Conservation (phyloP, 92 coral and sea anemone species). For the Paramuricea clavata region DNA sequence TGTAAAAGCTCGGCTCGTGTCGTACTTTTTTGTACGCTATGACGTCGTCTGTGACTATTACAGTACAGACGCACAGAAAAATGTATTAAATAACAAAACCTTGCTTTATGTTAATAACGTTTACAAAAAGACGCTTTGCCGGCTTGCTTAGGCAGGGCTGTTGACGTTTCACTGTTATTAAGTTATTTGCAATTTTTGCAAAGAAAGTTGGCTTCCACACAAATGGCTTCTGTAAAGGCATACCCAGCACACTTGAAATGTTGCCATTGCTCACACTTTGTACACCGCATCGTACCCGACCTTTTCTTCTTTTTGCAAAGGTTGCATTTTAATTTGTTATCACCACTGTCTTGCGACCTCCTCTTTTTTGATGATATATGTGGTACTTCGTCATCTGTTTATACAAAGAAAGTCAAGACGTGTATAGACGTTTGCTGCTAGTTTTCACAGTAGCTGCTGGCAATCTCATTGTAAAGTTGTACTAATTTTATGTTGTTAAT, state of each 20-base stretch:
- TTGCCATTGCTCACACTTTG: constrained; percentile 1
- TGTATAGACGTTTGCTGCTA: not conserved
- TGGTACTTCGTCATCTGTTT: not conserved
- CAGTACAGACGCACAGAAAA: too few relatives aligned
- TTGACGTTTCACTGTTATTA: not conserved
- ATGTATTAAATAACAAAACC: too few relatives aligned
- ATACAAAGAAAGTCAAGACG: not conserved
- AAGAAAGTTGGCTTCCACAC: not conserved
- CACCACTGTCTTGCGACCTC: not conserved
- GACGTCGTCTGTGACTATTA: too few relatives aligned
- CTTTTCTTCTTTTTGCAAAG: not conserved
- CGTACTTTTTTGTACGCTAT: too few relatives aligned
- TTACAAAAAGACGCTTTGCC: not conserved
- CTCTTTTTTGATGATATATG: not conserved
- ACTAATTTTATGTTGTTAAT: not conserved
- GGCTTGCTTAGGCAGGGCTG: too few relatives aligned
- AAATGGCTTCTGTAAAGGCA: not conserved
- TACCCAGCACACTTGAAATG: not conserved
- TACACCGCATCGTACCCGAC: not conserved
- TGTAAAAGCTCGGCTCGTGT: too few relatives aligned
- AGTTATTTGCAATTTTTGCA: constrained; percentile 1
- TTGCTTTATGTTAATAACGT: not conserved
- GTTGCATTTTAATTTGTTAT: not conserved
- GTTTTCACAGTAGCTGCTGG: not conserved
- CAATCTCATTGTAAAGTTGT: not conserved